A percentile compares a stretch with the other conserved stretches of the same genome.
Evolutionary conservation across 2,797 vertebrate species (phyloP).

Genomic region (Crenuchus spilurus): DNA sequence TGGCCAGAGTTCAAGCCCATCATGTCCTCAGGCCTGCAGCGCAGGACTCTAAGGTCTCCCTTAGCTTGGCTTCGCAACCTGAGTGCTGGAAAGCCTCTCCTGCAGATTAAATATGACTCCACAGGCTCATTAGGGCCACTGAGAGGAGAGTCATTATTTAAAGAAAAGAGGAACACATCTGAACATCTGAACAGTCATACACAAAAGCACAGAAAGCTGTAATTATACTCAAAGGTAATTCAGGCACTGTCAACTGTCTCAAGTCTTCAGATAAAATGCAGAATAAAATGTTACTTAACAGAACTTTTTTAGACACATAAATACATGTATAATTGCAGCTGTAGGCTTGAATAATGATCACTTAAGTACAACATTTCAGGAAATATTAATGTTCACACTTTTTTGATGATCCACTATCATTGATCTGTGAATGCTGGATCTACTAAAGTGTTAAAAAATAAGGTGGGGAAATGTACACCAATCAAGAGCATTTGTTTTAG

Average conservation of each 20-base stretch:
- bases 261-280: slow-evolving; percentile 7
- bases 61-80: slow-evolving; percentile 30
- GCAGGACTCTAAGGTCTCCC: slow-evolving; percentile 34
- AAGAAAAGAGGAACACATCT: slow-evolving; percentile 24
- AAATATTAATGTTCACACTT: too few species aligned
- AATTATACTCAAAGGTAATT: slow-evolving; percentile 41
- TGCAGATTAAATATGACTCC: slow-evolving; percentile 45
- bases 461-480: too few species aligned
- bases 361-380: too few species aligned
- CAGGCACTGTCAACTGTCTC: slow-evolving; percentile 32
- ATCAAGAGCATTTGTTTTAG: too few species aligned
- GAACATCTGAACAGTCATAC: slow-evolving; percentile 32
- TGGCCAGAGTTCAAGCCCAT: slow-evolving; percentile 21
- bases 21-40: slow-evolving; percentile 29
- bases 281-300: slow-evolving; percentile 10
- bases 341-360: too few species aligned
- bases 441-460: too few species aligned
- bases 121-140: slow-evolving; percentile 35
- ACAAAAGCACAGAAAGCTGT: slow-evolving; percentile 36
- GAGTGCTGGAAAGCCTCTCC: slow-evolving; percentile 18
- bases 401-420: too few species aligned
- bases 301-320: neutral
- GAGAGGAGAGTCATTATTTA: slow-evolving; percentile 44
- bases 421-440: too few species aligned
- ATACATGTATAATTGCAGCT: neutral